These are phyloP conservation scores for Diploptera punctata DNA, from an alignment of 2,888 invertebrate species.

Conservation along the genomic window DNA sequence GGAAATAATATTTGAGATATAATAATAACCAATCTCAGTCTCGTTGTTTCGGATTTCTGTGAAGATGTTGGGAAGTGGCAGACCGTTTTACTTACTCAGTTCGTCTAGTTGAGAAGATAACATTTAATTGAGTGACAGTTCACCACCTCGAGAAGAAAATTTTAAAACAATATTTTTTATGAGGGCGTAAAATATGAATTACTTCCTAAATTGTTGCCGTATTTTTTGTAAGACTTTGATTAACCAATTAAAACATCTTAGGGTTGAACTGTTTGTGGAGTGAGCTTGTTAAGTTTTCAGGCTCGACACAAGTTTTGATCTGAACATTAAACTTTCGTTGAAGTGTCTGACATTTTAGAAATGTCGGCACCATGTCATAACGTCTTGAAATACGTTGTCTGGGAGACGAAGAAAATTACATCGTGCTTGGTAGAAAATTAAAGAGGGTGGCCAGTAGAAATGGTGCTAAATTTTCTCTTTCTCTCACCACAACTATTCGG, in stretches of 20 bases:
- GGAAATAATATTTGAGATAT: too few species aligned
- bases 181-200: background rate
- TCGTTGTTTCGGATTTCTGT: too few species aligned
- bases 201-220: background rate
- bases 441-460: background rate
- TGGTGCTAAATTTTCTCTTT: background rate
- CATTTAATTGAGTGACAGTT: too few species aligned
- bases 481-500: background rate
- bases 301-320: background rate
- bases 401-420: constrained; percentile 2
- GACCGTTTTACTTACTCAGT: too few species aligned
- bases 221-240: background rate
- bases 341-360: constrained; percentile 12
- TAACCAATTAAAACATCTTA: background rate
- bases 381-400: background rate
- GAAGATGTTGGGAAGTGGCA: too few species aligned
- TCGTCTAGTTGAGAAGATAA: too few species aligned
- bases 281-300: background rate
- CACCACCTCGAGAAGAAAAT: too few species aligned
- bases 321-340: background rate
- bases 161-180: too few species aligned
- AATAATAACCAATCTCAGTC: too few species aligned
- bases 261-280: background rate
- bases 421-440: background rate
- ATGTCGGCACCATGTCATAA: background rate